Evolutionary conservation across 2,797 vertebrate genomes (phyloP).

Genomic region (Urophycis tenuis): DNA sequence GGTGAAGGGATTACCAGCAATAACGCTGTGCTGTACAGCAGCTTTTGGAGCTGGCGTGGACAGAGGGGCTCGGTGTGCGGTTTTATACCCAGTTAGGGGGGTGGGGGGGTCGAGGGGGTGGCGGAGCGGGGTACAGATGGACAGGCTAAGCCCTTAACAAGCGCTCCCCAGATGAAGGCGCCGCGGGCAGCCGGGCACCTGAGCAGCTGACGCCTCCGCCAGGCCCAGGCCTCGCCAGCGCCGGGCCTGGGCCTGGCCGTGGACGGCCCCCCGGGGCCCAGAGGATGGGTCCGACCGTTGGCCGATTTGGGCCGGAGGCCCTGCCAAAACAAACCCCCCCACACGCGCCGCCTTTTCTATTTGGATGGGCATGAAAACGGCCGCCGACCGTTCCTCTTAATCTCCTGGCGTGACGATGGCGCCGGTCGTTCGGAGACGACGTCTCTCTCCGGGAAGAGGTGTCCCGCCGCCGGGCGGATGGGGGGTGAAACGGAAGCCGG

Average conservation of each 20-base stretch:
- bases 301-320: constrained; percentile 27
- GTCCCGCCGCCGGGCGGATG: no score
- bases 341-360: not conserved
- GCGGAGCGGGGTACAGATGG: constrained; percentile 44
- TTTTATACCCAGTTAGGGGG: constrained; percentile 42
- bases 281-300: constrained; percentile 25
- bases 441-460: not conserved
- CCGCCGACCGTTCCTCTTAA: not conserved
- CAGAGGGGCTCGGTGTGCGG: constrained; percentile 19
- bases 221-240: constrained; percentile 17
- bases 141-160: constrained; percentile 56
- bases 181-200: constrained; percentile 41
- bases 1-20: constrained; percentile 33
- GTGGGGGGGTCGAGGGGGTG: constrained; percentile 13
- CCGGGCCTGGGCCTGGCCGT: constrained; percentile 22
- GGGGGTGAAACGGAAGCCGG: no score
- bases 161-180: constrained; percentile 31
- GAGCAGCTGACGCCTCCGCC: constrained; percentile 43
- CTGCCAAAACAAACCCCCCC: constrained; percentile 23
- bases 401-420: not conserved
- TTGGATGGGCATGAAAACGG: not conserved
- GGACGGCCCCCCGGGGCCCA: constrained; percentile 28
- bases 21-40: constrained; percentile 21
- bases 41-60: constrained; percentile 13
- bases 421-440: not conserved